These are phyloP conservation scores for Lagocephalus sceleratus DNA, from an alignment of 2,797 vertebrate genomes.

Conservation along the genomic window DNA sequence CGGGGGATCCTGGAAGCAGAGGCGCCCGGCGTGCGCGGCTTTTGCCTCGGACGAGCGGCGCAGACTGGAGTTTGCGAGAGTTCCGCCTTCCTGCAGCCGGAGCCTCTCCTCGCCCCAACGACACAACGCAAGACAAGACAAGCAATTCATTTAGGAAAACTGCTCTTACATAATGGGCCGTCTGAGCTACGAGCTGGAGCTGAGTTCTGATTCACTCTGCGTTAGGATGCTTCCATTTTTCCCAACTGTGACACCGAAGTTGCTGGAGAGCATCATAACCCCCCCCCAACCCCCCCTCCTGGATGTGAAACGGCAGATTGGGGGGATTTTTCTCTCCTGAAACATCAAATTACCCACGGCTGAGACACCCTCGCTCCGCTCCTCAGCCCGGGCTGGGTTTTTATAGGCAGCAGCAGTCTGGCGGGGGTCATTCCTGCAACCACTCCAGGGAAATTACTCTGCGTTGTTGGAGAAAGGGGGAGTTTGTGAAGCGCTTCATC, in stretches of 20 bases:
- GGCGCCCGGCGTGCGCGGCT: neutral
- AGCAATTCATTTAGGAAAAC: slow-evolving; percentile 44
- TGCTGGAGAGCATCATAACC: slow-evolving; percentile 25
- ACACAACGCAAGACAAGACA: slow-evolving; percentile 20
- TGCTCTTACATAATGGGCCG: slow-evolving; percentile 48
- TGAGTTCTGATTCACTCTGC: slow-evolving; percentile 48
- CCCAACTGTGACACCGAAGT: slow-evolving; percentile 23
- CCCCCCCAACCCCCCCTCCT: slow-evolving; percentile 11
- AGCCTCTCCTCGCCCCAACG: slow-evolving; percentile 15
- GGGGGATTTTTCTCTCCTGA: slow-evolving; percentile 47
- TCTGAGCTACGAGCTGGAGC: slow-evolving; percentile 30
- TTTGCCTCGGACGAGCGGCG: neutral
- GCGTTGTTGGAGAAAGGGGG: slow-evolving; percentile 65
- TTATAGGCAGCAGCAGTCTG: slow-evolving; percentile 61
- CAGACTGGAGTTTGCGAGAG: slow-evolving; percentile 10
- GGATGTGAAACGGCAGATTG: slow-evolving; percentile 51
- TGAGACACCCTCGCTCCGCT: slow-evolving; percentile 48
- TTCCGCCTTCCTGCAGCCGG: slow-evolving; percentile 2
- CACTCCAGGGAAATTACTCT: slow-evolving; percentile 77
- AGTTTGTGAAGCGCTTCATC: slow-evolving; percentile 70
- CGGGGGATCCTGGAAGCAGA: slow-evolving; percentile 34
- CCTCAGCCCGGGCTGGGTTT: slow-evolving; percentile 54
- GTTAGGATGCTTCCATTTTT: slow-evolving; percentile 32
- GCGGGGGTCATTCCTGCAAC: slow-evolving; percentile 63
- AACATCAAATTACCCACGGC: slow-evolving; percentile 62